Evolutionary conservation across 2,113 vertebrate species (phyloP), one percentile per base, ranked within the genome.

Genomic region (Ammospiza nelsoni): DNA sequence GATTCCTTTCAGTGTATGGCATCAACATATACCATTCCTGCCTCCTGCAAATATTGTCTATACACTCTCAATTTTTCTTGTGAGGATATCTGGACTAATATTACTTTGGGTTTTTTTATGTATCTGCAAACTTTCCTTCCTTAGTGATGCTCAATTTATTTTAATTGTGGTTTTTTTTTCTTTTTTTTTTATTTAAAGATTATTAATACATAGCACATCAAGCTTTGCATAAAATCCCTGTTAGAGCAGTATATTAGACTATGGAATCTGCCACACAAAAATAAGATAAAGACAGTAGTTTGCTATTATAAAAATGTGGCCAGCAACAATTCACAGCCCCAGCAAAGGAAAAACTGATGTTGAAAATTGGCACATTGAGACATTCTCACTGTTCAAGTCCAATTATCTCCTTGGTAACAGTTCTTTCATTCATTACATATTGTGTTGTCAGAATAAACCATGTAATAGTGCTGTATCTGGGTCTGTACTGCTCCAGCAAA

Each of bases 381-480:
- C 93, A 86, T 79, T 97, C 89, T 95, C 57, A 80, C 90, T 94
- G 82, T 95, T 96, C 72, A 71, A 21, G 92, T 94, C 93, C 97
- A 88, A 91, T 97, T 94, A 97, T 97, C 87, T 96, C 91, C 92
- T 97, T 96, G 97, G 86, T 93, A 95, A 94, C 90, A 79, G 76
- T 93, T 96, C 91, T 92, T 91, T 79, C 91, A 92, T 88, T 96
- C 75, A 89, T 95, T 94, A 93, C 87, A 77, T 90, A 90, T 94
- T 96, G 79, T 83, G 87, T 94, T 97, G 96, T 86, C 79, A 97
- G 94, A 92, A 92, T 80, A 94, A 94, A 83, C 86, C 72, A 57
- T 91, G 73, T 87, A 94, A 95, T 68, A 91, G 66, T 85, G 73
- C 88, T 86, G 68, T 92, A 74, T 94, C 43, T 93, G 58, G 55